Base-by-base conservation (phyloP, 2,113 vertebrate species). In the Anolis sagrei region DNA sequence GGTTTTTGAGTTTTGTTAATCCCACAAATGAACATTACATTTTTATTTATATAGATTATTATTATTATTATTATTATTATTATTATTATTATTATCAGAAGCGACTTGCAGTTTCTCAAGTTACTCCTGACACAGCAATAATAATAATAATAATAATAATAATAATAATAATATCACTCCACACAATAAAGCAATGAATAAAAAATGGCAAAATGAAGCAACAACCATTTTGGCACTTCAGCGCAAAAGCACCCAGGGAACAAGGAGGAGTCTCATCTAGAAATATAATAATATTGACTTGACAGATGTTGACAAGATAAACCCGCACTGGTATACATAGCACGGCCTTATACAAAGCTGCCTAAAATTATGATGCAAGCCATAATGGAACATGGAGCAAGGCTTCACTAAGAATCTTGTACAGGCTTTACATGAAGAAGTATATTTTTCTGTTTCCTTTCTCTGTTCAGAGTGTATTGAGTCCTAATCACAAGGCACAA, bases 401-500 rank as follows among this genome's bases (percentile, higher is more conserved):
- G 21, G n/a, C 27, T 11, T 39, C 34, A 29, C 27, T 18, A 74
- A 44, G 27, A 39, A 64, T 64, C 29, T 61, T 64, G 58, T 27
- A 34, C 32, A 49, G 36, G 21, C 64, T 36, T 79, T 62, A 36
- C 6, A 25, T 36, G 61, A 80, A 66, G 62, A 66, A 32, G 3
- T 61, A 34, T 44, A 7, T 11, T n/a, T 76, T 76, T 32, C n/a
- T 72, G 18, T 32, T 21, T 27, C 29, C 44, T 13, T 14, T 79
- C 36, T 11, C 32, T 18, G n/a, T 61, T 73, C 44, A 79, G 39
- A 34, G 1, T 2, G 44, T 78, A 39, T 58, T 32, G 19, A 64
- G 25, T 49, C 58, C 83, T 78, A 58, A 66, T n/a, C 51, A 76
- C 84, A 19, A 49, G 61, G 51, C n/a, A n/a, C 68, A 85, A 79